Evolutionary conservation across 2,888 invertebrate species (phyloP).

Genomic region (Cephus pygmeus): DNA sequence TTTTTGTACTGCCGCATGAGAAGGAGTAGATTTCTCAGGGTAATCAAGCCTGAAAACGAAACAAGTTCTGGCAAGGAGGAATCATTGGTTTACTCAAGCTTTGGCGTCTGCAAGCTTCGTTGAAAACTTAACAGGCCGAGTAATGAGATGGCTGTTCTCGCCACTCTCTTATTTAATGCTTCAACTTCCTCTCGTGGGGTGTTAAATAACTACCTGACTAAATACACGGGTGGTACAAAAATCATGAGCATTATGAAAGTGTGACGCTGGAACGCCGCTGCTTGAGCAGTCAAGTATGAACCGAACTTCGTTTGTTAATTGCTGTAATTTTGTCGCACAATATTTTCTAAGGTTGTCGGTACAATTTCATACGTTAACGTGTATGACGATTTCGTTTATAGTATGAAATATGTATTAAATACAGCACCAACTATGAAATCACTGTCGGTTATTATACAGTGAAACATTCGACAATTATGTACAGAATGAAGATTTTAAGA

Average conservation of each 20-base stretch:
- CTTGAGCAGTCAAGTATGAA: neutral
- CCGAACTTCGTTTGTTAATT: neutral
- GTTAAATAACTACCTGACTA: neutral
- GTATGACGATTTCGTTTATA: neutral
- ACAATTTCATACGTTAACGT: no score
- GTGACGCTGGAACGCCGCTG: neutral
- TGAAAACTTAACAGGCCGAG: slow-evolving; percentile 58
- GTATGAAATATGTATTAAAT: neutral
- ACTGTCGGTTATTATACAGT: neutral
- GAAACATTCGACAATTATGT: neutral
- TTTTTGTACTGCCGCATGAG: no score
- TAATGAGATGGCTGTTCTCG: slow-evolving; percentile 43
- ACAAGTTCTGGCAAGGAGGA: slow-evolving; percentile 35
- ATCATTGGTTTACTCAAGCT: slow-evolving; percentile 50
- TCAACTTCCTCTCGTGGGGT: slow-evolving; percentile 20
- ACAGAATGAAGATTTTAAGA: neutral
- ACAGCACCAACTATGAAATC: neutral
- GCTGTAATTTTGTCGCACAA: neutral
- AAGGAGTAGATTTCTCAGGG: neutral
- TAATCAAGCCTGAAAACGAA: slow-evolving; percentile 5
- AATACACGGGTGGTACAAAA: neutral
- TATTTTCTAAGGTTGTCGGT: neutral
- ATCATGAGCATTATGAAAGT: neutral
- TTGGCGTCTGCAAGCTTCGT: slow-evolving; percentile 44
- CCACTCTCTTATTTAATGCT: slow-evolving; percentile 42